Evolutionary conservation across 2,797 vertebrate species (phyloP).

Genomic region (Pelodytes ibericus): DNA sequence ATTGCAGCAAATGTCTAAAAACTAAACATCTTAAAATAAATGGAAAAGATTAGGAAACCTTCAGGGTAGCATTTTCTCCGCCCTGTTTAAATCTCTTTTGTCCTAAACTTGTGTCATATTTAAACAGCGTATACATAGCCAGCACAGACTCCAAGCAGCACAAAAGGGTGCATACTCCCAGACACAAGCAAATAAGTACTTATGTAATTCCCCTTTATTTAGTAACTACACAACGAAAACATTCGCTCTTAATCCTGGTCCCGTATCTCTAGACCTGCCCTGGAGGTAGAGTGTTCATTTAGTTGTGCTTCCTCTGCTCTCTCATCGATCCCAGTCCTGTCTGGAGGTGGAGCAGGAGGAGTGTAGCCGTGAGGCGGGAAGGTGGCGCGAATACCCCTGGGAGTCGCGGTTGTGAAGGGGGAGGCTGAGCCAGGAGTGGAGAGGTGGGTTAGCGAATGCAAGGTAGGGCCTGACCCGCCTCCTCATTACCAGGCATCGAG

Average conservation of each 20-base stretch:
- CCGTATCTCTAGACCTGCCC: background rate
- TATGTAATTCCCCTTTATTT: too few species aligned
- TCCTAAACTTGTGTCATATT: too few species aligned
- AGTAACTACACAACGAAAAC: too few species aligned
- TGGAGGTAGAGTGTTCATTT: background rate
- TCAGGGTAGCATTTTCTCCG: too few species aligned
- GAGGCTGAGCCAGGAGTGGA: background rate
- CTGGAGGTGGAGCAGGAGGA: background rate
- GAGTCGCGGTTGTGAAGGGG: constrained; percentile 20
- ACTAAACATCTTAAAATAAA: too few species aligned
- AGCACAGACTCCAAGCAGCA: background rate
- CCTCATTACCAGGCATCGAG: background rate
- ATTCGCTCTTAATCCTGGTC: background rate
- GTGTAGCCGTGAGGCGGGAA: constrained; percentile 44
- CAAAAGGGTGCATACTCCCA: background rate
- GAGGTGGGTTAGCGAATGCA: background rate
- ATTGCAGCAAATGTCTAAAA: too few species aligned
- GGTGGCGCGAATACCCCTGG: constrained; percentile 48
- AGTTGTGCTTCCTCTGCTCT: background rate
- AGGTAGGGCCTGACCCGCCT: constrained; percentile 2
- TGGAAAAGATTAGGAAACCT: too few species aligned
- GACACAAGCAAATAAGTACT: background rate
- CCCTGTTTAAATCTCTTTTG: too few species aligned
- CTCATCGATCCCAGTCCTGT: background rate
- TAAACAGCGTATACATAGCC: background rate